These are phyloP conservation scores for Himalopsyche phryganea DNA, from an alignment of 1,140 invertebrate species.

Conservation along the genomic window DNA sequence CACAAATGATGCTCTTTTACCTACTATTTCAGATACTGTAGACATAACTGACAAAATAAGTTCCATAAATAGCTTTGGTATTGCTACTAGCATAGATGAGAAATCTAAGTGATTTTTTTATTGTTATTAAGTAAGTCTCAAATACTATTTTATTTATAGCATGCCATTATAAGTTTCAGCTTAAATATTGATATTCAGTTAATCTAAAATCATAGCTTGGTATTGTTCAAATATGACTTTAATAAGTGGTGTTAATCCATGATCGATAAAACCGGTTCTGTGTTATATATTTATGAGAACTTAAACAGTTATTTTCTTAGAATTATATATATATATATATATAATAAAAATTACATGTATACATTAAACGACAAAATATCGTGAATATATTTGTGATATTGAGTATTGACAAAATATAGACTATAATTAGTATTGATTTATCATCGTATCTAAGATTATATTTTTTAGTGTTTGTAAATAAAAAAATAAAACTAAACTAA, in stretches of 20 bases:
- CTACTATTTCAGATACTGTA: conserved; percentile 18
- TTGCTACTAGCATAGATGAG: conserved; percentile 18
- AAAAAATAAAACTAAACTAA: not conserved
- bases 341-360: too few relatives aligned
- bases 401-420: too few relatives aligned
- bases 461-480: conserved; percentile 1
- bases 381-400: too few relatives aligned
- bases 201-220: too few relatives aligned
- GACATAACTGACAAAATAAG: conserved; percentile 21
- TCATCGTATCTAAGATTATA: not conserved
- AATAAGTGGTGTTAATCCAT: not conserved
- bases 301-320: too few relatives aligned
- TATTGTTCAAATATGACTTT: not conserved
- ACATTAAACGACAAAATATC: too few relatives aligned
- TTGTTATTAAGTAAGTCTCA: not conserved
- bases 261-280: not conserved
- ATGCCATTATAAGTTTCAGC: not conserved
- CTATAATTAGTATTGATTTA: too few relatives aligned
- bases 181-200: too few relatives aligned
- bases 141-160: not conserved
- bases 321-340: too few relatives aligned
- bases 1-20: conserved; percentile 1
- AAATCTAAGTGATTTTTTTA: conserved; percentile 18
- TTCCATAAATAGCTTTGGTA: conserved; percentile 13
- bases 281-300: too few relatives aligned